Conservation (phyloP, 2,113 vertebrate species). For the Dascyllus trimaculatus region DNA sequence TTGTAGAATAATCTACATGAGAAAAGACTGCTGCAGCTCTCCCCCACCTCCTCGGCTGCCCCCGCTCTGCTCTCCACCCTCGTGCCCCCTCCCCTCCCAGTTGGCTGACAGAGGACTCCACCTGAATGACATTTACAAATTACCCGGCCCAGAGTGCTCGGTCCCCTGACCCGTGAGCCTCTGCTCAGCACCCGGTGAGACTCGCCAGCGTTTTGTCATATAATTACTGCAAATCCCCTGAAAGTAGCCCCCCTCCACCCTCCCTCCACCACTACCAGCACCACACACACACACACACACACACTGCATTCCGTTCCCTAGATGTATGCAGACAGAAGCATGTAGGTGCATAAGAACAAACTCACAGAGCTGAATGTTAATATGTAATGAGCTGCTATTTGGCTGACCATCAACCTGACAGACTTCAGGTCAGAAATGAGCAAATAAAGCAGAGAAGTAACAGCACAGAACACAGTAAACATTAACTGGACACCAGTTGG, state of each 20-base stretch:
- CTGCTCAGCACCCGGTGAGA: slow-evolving; percentile 96
- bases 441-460: slow-evolving; percentile 2
- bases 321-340: slow-evolving; percentile 42
- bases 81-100: slow-evolving; percentile 41
- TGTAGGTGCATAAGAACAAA: slow-evolving; percentile 43
- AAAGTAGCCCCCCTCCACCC: slow-evolving; percentile 87
- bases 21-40: slow-evolving; percentile 83
- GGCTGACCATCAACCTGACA: slow-evolving; percentile 26
- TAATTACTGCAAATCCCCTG: slow-evolving; percentile 99
- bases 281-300: slow-evolving; percentile 39
- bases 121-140: slow-evolving; percentile 99
- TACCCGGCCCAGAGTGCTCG: slow-evolving; percentile 96
- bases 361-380: slow-evolving; percentile 90
- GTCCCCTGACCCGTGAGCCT: slow-evolving; percentile 97
- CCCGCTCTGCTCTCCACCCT: slow-evolving; percentile 60
- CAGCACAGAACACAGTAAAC: not conserved
- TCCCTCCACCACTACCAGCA: not conserved
- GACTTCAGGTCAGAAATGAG: not conserved
- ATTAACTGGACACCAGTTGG: no score
- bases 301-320: not conserved
- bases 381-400: slow-evolving; percentile 84
- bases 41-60: slow-evolving; percentile 63
- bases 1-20: slow-evolving; percentile 83
- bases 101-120: slow-evolving; percentile 88
- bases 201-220: slow-evolving; percentile 99